A percentile compares a stretch with the other conserved stretches of the same genome.
Evolutionary conservation across 2,113 vertebrate genomes (phyloP).

Genomic region (Pterocles burchelli): DNA sequence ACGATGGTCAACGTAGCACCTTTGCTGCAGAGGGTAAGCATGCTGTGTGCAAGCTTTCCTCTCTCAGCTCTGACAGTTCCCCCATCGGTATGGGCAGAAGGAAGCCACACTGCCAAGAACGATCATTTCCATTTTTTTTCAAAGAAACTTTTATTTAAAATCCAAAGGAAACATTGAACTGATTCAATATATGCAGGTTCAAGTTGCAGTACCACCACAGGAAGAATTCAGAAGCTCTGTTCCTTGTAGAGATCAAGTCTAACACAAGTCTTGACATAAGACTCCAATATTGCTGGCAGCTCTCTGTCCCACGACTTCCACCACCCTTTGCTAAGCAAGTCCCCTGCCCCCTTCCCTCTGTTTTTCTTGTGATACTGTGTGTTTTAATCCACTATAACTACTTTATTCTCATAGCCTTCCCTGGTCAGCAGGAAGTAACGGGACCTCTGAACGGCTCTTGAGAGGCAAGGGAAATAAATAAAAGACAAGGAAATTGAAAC

Average conservation of each 20-base stretch:
- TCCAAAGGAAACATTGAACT: not conserved
- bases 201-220: accelerated
- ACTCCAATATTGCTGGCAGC: not conserved
- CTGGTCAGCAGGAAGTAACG: conserved; percentile 39
- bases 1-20: accelerated
- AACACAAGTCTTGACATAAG: not conserved
- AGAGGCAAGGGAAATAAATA: conserved; percentile 57
- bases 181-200: not conserved
- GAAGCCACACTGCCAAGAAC: not conserved
- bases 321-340: not conserved
- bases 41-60: not conserved
- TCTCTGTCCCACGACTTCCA: not conserved
- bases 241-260: not conserved
- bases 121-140: not conserved
- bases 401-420: conserved; percentile 39
- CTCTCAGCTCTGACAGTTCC: not conserved
- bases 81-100: not conserved
- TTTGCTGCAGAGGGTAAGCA: not conserved
- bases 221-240: not conserved
- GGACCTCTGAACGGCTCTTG: not conserved
- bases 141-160: not conserved
- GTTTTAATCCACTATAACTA: conserved; percentile 31
- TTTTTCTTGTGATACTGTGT: conserved; percentile 18
- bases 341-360: not conserved
- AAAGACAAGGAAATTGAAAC: conserved; percentile 38